Evolutionary conservation across 1,140 invertebrate genomes (phyloP), one percentile per base, ranked within the genome.

Genomic region (Bradysia coprophila): DNA sequence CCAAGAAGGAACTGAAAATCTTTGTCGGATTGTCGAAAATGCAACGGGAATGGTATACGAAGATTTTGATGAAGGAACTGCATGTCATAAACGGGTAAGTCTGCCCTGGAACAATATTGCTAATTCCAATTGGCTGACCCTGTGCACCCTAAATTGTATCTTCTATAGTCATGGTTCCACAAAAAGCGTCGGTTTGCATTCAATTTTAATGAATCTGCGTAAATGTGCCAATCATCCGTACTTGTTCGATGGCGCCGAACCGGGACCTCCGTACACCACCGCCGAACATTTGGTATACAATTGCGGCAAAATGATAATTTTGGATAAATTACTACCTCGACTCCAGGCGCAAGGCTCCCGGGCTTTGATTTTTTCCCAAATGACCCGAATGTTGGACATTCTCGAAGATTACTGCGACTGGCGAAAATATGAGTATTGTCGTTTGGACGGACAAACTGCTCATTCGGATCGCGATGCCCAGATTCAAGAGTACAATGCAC

Each of bases 211-310:
- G 43, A 38, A 45, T 9, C 33, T 98, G 22, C 67, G 93, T 50
- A 96, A 97, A 69, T 86, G 97, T 49, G 96, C 93, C 59, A 98
- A 98, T 66, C 94, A 98, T 69, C 90, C 92, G 21, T 90, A 97
- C 69, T 59, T 96, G 23, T 88, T 79, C 59, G 69, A 83, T 36
- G 74, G 69, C 62, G 71, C 74, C 53, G 59, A 57, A 9, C 59
- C 64, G 40, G 62, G 61, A 57, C 41, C 62, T 59, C 43, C 54
- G 62, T 43, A 45, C 63, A 11, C 52, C 66, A 64, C 73, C 47
- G 70, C 72, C 49, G 66, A 76, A 40, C 61, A 66, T 22, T 88
- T 79, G 69, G 86, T 91, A 3, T 73, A 76, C 52, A 72, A 80
- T 54, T 83, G 88, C 40, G 93, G 93, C 1, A 98, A 97, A 72